Evolutionary conservation across 23 tunicate genomes (phyloP), one percentile per base, ranked within the genome.

Genomic region (Trididemnum clinides): DNA sequence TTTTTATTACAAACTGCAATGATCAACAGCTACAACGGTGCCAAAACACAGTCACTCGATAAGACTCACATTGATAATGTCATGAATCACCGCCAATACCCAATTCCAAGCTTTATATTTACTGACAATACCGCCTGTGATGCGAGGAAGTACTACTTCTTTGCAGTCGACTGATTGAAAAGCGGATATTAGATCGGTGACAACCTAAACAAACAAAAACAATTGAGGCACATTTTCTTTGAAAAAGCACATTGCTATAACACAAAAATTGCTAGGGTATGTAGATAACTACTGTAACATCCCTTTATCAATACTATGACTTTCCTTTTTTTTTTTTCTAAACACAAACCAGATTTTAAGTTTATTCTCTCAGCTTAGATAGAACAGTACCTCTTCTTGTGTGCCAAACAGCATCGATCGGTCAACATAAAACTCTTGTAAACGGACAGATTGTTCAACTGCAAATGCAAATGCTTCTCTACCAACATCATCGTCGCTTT

Each of bases 381-480:
- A n/a, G n/a, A n/a, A n/a, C n/a, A n/a, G n/a, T 59, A 91, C 96
- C 96, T 91, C 87, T 63, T 72, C 79, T 39, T 81, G 90, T 6
- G 90, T 91, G 33, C 96, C 96, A 34, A 79, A 80, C 51, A 86
- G 77, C 34, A 75, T 63, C 2, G 78, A 76, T 3, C 62, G 64
- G 12, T 81, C 76, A 28, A 78, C 83, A 37, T 50, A 82, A 49
- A 65, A 79, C 27, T 81, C 96, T 50, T 86, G 83, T 34, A 77
- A 59, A 32, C 81, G 79, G 33, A 89, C 74, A 18, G 96, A 70
- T 57, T 91, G 96, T 37, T 82, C 84, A 28, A 91, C 69, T 6
- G 96, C 90, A 64, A 91, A 85, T 0, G 71, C 63, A 50, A 91
- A 91, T 34, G 96, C 90, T 64, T 74, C 86, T 37, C 75, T 62